Evolutionary conservation across 2,888 invertebrate genomes (phyloP).

Genomic region (Pharmacophagus antenor): DNA sequence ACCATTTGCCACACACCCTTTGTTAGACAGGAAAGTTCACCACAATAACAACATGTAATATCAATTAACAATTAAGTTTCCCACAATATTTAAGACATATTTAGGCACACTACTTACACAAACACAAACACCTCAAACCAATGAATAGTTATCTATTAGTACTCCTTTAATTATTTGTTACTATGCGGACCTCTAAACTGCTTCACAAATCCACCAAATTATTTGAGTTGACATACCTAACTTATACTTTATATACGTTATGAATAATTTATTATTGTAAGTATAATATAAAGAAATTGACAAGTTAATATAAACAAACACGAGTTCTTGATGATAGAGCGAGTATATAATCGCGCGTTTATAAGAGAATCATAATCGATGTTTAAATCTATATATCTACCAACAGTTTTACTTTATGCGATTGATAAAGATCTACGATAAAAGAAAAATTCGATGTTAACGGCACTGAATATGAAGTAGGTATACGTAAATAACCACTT

Average conservation of each 20-base stretch:
- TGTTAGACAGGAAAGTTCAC: conserved; percentile 8
- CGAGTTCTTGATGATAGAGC: conserved; percentile 14
- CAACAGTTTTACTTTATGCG: conserved; percentile 7
- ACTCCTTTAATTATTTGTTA: too few relatives aligned
- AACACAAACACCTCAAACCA: too few relatives aligned
- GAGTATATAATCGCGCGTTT: background rate
- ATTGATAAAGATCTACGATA: conserved; percentile 27
- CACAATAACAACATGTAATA: background rate
- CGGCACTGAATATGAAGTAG: conserved; percentile 26
- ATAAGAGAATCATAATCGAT: conserved; percentile 17
- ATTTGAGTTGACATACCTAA: too few relatives aligned
- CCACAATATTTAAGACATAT: background rate
- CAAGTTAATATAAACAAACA: too few relatives aligned
- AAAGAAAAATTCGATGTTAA: conserved; percentile 21
- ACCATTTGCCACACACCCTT: conserved; percentile 12
- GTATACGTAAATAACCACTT: conserved; percentile 29
- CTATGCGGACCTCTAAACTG: too few relatives aligned
- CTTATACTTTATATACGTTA: too few relatives aligned
- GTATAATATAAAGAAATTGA: too few relatives aligned
- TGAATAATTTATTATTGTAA: too few relatives aligned
- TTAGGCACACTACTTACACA: background rate
- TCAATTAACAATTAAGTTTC: background rate
- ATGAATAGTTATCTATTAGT: too few relatives aligned
- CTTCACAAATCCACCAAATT: too few relatives aligned
- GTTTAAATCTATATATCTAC: conserved; percentile 17